phyloP scores from a whole-genome alignment of 2,113 vertebrate genomes.

The Callipepla squamata region DNA sequence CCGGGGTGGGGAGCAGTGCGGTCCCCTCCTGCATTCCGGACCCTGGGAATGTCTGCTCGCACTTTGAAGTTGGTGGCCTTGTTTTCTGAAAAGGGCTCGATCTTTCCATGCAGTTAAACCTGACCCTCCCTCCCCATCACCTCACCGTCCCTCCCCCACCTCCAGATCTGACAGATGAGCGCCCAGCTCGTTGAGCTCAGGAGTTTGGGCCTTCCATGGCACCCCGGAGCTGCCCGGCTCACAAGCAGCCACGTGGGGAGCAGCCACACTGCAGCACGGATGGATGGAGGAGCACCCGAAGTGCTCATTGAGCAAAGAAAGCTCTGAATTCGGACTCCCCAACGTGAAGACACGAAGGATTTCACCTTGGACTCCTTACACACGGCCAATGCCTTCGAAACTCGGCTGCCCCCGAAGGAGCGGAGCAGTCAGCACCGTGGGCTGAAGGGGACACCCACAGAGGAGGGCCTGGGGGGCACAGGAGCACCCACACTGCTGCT shows the following conservation, averaged over 20 bases:
- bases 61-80: conserved; percentile 77
- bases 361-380: background rate
- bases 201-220: background rate
- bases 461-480: too few species aligned
- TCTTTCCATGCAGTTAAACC: conserved; percentile 74
- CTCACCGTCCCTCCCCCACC: conserved; percentile 49
- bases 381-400: background rate
- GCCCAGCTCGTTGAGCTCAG: conserved; percentile 1
- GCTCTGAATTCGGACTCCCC: background rate
- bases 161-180: background rate
- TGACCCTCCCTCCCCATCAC: background rate
- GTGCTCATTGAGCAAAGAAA: too few species aligned
- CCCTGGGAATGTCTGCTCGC: conserved; percentile 39
- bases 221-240: background rate
- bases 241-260: background rate
- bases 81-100: conserved; percentile 83
- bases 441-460: too few species aligned
- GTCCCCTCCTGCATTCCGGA: background rate
- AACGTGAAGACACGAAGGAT: background rate
- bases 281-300: background rate
- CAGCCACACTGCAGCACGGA: background rate
- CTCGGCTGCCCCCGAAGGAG: too few species aligned
- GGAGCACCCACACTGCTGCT: background rate
- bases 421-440: too few species aligned
- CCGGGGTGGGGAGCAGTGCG: too few species aligned